Conservation (phyloP, 2,888 invertebrate species). For the Melanostoma mellinum region DNA sequence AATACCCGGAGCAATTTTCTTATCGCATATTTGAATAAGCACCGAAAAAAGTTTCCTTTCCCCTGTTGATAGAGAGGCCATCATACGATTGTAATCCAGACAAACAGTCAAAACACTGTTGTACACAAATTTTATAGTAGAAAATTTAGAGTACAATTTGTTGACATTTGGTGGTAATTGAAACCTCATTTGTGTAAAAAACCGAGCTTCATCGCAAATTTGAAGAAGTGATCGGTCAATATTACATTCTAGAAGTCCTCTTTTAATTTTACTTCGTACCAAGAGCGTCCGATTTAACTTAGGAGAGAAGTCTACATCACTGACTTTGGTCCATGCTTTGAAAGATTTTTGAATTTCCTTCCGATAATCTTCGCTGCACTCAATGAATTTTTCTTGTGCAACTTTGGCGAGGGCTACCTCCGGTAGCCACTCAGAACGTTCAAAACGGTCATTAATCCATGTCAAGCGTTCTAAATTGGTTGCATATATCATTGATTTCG, state of each 20-base stretch:
- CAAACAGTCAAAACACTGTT: slow-evolving; percentile 89
- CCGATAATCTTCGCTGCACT: slow-evolving; percentile 77
- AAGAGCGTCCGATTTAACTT: slow-evolving; percentile 89
- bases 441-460: slow-evolving; percentile 86
- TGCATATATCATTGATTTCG: slow-evolving; percentile 87
- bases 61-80: slow-evolving; percentile 88
- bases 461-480: slow-evolving; percentile 86
- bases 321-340: slow-evolving; percentile 84
- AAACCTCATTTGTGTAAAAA: slow-evolving; percentile 88
- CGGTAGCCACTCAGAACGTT: slow-evolving; percentile 90
- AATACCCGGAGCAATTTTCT: slow-evolving; percentile 89
- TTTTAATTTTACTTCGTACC: slow-evolving; percentile 85
- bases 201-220: slow-evolving; percentile 87
- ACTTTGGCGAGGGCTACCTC: slow-evolving; percentile 85
- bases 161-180: slow-evolving; percentile 87
- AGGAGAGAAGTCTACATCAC: slow-evolving; percentile 84
- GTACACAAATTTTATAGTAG: slow-evolving; percentile 85
- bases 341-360: slow-evolving; percentile 83
- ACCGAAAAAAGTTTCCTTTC: slow-evolving; percentile 91
- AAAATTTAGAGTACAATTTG: slow-evolving; percentile 85
- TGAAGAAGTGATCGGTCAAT: slow-evolving; percentile 87
- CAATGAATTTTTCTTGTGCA: slow-evolving; percentile 85
- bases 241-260: slow-evolving; percentile 89
- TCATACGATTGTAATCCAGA: slow-evolving; percentile 89
- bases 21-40: slow-evolving; percentile 85